Conservation (phyloP, 1,140 invertebrate species). For the Zaprionus tsacasi region DNA sequence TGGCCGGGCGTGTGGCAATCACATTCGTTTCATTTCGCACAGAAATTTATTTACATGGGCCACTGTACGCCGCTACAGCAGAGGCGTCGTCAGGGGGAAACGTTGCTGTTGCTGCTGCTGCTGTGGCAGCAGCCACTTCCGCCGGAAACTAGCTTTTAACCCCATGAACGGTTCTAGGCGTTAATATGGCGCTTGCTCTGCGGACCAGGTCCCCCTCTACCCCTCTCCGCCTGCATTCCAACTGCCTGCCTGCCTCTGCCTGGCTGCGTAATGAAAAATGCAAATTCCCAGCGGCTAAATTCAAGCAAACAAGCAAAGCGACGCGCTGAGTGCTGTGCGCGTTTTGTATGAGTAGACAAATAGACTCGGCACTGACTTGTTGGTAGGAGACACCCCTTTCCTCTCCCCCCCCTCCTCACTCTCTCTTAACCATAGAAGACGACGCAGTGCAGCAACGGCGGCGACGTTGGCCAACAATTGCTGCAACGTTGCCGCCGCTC, state of each 20-base stretch:
- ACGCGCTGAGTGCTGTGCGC: conserved; percentile 69
- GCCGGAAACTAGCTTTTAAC: conserved; percentile 82
- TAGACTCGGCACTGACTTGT: conserved; percentile 57
- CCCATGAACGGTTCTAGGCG: conserved; percentile 80
- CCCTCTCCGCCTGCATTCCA: background rate
- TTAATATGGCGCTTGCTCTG: conserved; percentile 71
- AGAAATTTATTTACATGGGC: conserved; percentile 79
- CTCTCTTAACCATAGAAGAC: background rate
- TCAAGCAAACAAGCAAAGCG: conserved; percentile 80
- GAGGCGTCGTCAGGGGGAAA: conserved; percentile 32
- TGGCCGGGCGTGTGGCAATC: conserved; percentile 65
- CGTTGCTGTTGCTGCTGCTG: conserved; percentile 48
- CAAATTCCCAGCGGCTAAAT: conserved; percentile 82
- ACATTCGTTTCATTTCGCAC: conserved; percentile 81
- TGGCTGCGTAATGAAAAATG: conserved; percentile 78
- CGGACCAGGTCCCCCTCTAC: background rate
- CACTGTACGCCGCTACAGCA: conserved; percentile 30
- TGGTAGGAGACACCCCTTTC: background rate
- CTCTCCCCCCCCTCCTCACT: background rate
- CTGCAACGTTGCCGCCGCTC: conserved; percentile 64
- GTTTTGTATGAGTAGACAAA: conserved; percentile 63
- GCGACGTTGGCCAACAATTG: conserved; percentile 49
- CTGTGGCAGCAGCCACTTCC: conserved; percentile 75
- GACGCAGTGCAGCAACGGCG: conserved; percentile 17
- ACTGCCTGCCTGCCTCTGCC: conserved; percentile 16